Conservation (phyloP, 2,888 invertebrate species). For the Tenthredo scrophulariae region DNA sequence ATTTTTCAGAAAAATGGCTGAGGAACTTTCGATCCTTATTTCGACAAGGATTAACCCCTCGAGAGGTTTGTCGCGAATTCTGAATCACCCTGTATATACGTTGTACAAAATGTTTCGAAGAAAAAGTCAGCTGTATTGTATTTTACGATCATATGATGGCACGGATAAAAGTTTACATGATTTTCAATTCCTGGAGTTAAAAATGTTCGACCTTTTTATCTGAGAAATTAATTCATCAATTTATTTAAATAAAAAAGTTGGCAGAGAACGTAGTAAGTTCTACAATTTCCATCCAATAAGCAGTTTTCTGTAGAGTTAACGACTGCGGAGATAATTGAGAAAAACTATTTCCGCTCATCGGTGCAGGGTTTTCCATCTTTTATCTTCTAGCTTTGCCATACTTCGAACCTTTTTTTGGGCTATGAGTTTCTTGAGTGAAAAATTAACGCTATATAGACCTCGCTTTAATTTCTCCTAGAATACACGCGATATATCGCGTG, state of each 20-base stretch:
- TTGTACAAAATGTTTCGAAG: no score
- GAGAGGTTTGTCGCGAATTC: no score
- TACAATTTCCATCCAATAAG: constrained; percentile 24
- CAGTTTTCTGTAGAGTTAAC: constrained; percentile 29
- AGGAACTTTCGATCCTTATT: no score
- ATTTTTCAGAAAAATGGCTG: no score
- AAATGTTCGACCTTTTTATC: background rate
- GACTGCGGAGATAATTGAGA: constrained; percentile 41
- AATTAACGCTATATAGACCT: background rate
- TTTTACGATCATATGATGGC: no score
- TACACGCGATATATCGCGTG: background rate
- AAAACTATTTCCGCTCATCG: constrained; percentile 45
- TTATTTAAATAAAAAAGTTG: background rate
- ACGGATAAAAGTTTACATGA: background rate
- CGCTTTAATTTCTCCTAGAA: background rate
- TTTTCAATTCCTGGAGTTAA: no score
- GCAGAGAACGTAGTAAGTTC: background rate
- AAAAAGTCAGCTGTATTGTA: no score
- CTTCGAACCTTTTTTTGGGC: background rate
- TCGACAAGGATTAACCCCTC: no score
- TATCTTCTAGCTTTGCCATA: no score
- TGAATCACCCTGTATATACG: no score
- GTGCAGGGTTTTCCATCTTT: background rate
- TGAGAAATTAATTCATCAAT: background rate
- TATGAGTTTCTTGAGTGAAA: no score